These are phyloP conservation scores for Dasyprocta punctata DNA, from an alignment of 2,113 vertebrate genomes.

Conservation along the genomic window DNA sequence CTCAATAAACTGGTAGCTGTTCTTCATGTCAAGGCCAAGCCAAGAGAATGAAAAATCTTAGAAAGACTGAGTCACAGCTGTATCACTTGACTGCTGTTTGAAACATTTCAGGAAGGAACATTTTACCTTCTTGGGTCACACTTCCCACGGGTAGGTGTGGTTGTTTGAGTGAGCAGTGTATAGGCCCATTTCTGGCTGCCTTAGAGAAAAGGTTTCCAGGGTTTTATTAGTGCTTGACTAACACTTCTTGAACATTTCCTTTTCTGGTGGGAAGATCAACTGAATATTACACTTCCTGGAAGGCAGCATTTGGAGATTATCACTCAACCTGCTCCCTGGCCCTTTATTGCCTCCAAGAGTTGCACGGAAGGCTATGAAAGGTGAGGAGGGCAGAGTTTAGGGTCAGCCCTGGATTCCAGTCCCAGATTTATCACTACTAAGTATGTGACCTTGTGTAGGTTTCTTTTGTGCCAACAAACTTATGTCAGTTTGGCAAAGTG, in stretches of 20 bases:
- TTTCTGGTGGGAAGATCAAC: neutral
- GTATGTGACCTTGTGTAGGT: neutral
- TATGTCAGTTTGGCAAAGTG: neutral
- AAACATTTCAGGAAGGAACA: neutral
- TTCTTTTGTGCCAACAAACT: neutral
- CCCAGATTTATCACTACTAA: neutral
- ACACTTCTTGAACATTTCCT: neutral
- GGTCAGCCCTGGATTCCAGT: neutral
- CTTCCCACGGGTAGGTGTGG: neutral
- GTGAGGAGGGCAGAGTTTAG: neutral
- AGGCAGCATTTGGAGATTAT: neutral
- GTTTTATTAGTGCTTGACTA: neutral
- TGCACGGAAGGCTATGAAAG: rapidly evolving
- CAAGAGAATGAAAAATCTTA: neutral
- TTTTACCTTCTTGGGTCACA: neutral
- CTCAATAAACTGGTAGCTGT: neutral
- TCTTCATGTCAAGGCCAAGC: neutral
- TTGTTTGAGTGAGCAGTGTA: neutral
- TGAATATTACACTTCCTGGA: neutral
- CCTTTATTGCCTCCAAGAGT: neutral
- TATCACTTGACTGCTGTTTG: rapidly evolving
- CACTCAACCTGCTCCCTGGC: neutral
- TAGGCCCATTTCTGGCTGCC: neutral
- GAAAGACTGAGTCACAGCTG: neutral
- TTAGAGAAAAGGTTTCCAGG: neutral